These are phyloP conservation scores for Drosophila infuscata DNA, from an alignment of 2,888 invertebrate species.

Conservation along the genomic window DNA sequence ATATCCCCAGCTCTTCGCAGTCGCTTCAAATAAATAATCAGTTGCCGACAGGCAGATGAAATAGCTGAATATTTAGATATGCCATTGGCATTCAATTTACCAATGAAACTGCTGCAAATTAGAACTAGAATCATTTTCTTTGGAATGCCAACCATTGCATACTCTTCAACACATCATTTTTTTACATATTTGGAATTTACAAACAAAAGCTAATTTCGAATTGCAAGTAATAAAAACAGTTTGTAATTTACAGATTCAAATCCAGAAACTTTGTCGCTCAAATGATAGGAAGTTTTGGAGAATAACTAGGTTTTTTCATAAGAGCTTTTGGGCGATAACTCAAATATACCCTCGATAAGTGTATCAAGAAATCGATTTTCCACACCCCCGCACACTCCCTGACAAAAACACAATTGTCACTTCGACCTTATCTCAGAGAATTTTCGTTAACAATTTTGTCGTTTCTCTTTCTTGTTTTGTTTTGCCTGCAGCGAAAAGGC, in stretches of 20 bases:
- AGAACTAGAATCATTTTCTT: background rate
- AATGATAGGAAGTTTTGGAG: background rate
- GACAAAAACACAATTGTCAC: conserved; percentile 57
- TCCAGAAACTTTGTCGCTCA: background rate
- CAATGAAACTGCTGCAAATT: conserved; percentile 68
- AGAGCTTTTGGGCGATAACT: background rate
- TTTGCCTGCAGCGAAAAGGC: conserved; percentile 84
- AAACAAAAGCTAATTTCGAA: background rate
- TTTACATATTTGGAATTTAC: background rate
- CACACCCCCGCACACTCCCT: background rate
- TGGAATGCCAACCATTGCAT: background rate
- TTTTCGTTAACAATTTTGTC: conserved; percentile 64
- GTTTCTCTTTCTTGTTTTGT: conserved; percentile 25
- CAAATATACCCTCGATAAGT: background rate
- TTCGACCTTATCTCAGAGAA: conserved; percentile 32
- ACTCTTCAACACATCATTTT: background rate
- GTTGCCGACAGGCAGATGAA: conserved; percentile 48
- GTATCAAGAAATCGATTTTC: conserved; percentile 5
- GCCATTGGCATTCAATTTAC: conserved; percentile 64
- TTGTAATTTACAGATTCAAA: background rate
- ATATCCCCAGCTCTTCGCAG: conserved; percentile 41
- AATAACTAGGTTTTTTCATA: background rate
- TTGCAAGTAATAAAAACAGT: background rate
- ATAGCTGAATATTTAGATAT: conserved; percentile 72
- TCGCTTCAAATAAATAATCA: conserved; percentile 49